Conservation (phyloP, 2,888 invertebrate species). For the Meganola albula region DNA sequence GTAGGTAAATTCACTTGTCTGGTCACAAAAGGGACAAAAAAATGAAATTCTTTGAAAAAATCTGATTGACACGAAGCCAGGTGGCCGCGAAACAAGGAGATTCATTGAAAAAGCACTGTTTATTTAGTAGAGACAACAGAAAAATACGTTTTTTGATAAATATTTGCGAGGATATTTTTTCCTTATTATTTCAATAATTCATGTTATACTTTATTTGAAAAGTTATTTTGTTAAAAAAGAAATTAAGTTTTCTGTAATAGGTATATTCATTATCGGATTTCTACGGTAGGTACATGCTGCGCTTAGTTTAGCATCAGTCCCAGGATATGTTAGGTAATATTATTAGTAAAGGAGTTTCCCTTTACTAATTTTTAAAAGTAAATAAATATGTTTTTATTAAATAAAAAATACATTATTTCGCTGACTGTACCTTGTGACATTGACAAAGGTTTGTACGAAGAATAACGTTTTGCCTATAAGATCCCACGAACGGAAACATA, state of each 20-base stretch:
- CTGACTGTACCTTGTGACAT: conserved; percentile 27
- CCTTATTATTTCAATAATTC: background rate
- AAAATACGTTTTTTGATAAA: background rate
- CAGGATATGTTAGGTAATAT: too few relatives aligned
- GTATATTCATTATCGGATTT: too few relatives aligned
- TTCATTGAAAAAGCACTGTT: conserved; percentile 29
- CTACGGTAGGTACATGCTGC: too few relatives aligned
- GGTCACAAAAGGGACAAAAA: conserved; percentile 26
- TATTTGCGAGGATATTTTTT: background rate
- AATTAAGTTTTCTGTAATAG: too few relatives aligned
- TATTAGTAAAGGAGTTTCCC: too few relatives aligned
- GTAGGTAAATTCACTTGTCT: conserved; percentile 18
- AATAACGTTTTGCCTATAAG: conserved; percentile 23
- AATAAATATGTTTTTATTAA: too few relatives aligned
- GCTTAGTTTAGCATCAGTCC: too few relatives aligned
- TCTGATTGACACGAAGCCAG: conserved; percentile 32
- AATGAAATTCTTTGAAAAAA: too few relatives aligned
- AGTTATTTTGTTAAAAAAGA: too few relatives aligned
- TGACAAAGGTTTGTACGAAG: conserved; percentile 40
- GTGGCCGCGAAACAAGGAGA: conserved; percentile 34
- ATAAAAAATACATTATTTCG: conserved; percentile 7
- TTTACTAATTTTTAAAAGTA: too few relatives aligned
- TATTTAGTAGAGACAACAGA: conserved; percentile 21
- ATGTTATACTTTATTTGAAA: too few relatives aligned
- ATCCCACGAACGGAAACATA: conserved; percentile 8